Evolutionary conservation across 1,140 invertebrate species (phyloP), one percentile per base, ranked within the genome.

Genomic region (Aphelinus atriplicis): DNA sequence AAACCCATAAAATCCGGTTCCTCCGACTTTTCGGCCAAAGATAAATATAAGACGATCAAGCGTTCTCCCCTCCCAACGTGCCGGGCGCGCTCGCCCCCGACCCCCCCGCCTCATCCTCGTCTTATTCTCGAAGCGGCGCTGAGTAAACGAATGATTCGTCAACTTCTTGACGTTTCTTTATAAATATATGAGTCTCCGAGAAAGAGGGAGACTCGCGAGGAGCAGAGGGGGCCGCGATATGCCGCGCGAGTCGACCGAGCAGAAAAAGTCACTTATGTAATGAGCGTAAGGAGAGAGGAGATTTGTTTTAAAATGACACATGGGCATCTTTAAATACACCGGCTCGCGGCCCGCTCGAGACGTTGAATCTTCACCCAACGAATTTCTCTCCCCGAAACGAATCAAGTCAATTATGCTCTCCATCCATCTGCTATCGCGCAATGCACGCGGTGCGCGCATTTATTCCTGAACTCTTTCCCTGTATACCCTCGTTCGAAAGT

Each of bases 141-240:
- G 68, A 75, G 73, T 75, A 75, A 75, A 75, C 73, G 73, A 75
- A 75, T 75, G 68, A 75, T 75, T 75, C 73, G 73, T 75, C 73
- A 75, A 75, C 48, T 71, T 75, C 71, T 75, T 71, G 73, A 75
- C 73, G 68, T 65, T 75, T 75, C 62, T 75, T 75, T 75, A 75
- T 71, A 75, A 75, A 75, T 75, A 75, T 65, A 71, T 75, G 68
- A 66, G 57, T 10, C 47, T 10, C 6, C 26, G 60, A 61, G 43
- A 61, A 43, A 61, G 43, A 1, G 47, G 42, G 65, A 43, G 47
- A 7, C 6, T 48, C 3, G 50, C 6, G 3, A 6, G 62, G 26
- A 51, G 65, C 7, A 69, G 66, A 69, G 58, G 45, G 3, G 46
- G 50, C 45, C 47, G 46, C 26, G 26, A 26, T 26, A 26, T 26